phyloP scores from a whole-genome alignment of 2,797 vertebrate species.

The Tenualosa thibaudeaui region DNA sequence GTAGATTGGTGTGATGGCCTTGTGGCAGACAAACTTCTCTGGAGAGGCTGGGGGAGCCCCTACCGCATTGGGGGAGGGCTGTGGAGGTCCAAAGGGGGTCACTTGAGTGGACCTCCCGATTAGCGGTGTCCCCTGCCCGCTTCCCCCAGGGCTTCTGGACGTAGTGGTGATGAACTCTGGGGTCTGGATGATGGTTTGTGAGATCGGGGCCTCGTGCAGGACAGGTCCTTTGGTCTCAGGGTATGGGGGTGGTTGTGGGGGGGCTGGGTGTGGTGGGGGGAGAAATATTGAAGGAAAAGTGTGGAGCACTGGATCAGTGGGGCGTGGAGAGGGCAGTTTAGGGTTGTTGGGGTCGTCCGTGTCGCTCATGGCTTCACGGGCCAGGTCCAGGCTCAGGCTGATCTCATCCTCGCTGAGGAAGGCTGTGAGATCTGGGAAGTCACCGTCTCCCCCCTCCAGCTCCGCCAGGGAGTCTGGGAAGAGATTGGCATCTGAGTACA shows the following conservation, averaged over 20 bases:
- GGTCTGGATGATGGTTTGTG: constrained; percentile 29
- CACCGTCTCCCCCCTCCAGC: constrained; percentile 73
- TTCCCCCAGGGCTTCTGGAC: neutral
- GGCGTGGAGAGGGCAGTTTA: constrained; percentile 54
- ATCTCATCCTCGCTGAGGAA: constrained; percentile 96
- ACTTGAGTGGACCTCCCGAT: neutral
- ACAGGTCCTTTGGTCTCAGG: constrained; percentile 64
- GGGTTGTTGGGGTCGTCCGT: constrained; percentile 67
- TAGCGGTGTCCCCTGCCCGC: constrained; percentile 51
- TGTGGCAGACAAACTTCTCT: constrained; percentile 63
- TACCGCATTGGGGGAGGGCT: constrained; percentile 35
- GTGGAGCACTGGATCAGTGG: constrained; percentile 65
- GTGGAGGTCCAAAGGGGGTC: neutral
- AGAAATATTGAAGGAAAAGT: constrained; percentile 37
- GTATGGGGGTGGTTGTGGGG: constrained; percentile 50
- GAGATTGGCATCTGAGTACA: constrained; percentile 80
- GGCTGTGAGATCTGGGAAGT: constrained; percentile 84
- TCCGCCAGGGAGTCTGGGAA: constrained; percentile 81
- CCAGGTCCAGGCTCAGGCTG: constrained; percentile 88
- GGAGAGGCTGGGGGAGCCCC: constrained; percentile 42
- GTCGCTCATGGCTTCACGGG: constrained; percentile 83
- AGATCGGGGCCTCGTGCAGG: constrained; percentile 33
- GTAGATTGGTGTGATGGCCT: constrained; percentile 67
- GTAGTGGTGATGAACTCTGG: constrained; percentile 45
- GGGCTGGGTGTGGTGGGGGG: constrained; percentile 32